Percentiles rank a stretch among this genome's conserved stretches.
These are phyloP conservation scores for Connochaetes taurinus DNA, from an alignment of 2,113 vertebrate species.

Conservation along the genomic window DNA sequence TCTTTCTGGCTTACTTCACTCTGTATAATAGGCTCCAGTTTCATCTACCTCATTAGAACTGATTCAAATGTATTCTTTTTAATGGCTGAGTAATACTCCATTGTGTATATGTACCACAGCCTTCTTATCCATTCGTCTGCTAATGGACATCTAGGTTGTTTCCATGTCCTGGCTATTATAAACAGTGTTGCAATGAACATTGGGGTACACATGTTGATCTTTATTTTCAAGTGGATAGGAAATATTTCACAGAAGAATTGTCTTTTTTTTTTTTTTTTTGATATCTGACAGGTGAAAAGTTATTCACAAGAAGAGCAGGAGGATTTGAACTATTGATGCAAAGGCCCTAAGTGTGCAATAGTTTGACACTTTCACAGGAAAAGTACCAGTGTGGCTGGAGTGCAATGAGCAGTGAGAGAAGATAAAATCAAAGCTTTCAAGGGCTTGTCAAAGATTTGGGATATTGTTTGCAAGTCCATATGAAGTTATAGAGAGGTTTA, in stretches of 20 bases:
- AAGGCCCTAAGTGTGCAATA: neutral
- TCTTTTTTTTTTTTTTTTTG: neutral
- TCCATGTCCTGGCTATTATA: too few species aligned
- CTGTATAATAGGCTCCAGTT: too few species aligned
- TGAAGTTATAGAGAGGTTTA: neutral
- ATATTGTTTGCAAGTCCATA: neutral
- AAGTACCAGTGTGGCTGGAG: neutral
- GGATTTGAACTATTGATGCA: neutral
- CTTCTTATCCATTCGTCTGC: too few species aligned
- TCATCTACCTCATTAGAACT: too few species aligned
- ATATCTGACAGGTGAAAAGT: neutral
- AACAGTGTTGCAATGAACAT: too few species aligned
- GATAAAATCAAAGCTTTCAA: neutral
- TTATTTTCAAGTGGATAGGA: neutral
- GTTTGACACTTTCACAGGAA: neutral
- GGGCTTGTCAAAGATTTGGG: neutral
- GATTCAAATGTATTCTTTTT: too few species aligned
- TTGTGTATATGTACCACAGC: too few species aligned
- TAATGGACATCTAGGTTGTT: too few species aligned
- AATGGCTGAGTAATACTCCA: too few species aligned
- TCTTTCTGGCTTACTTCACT: too few species aligned
- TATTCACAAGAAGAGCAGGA: neutral
- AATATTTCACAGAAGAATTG: neutral
- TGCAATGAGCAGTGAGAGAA: neutral
- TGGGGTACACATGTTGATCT: neutral